Percentiles rank a stretch among this genome's conserved stretches.
Evolutionary conservation across 37 sponge, comb jelly and placozoan species (phyloP).

Genomic region (Trichoplax adhaerens): DNA sequence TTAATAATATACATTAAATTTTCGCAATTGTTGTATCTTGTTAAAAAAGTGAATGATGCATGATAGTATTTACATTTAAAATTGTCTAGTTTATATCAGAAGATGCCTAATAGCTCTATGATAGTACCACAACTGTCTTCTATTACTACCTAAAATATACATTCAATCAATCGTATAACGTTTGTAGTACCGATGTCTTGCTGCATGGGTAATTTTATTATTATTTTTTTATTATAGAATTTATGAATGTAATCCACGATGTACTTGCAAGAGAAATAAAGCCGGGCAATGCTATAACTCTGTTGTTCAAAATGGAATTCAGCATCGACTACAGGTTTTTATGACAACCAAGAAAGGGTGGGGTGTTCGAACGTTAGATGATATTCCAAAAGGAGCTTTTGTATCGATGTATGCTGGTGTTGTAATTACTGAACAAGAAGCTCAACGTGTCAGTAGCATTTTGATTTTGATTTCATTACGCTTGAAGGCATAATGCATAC

Average conservation of each 20-base stretch:
- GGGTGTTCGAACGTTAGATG: constrained; percentile 68
- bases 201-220: too few relatives aligned
- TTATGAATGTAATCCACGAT: constrained; percentile 67
- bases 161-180: background rate
- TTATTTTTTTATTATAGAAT: constrained; percentile 25
- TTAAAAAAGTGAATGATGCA: too few relatives aligned
- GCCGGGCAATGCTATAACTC: constrained; percentile 40
- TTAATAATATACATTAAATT: background rate
- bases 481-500: too few relatives aligned
- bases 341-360: constrained; percentile 57
- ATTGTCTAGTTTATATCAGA: too few relatives aligned
- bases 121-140: background rate
- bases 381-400: constrained; percentile 77
- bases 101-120: constrained; percentile 3
- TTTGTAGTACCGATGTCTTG: constrained; percentile 3
- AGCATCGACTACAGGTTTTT: constrained; percentile 54
- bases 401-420: constrained; percentile 59
- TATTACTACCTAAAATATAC: background rate
- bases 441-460: constrained; percentile 27
- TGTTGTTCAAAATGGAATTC: constrained; percentile 56
- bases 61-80: too few relatives aligned
- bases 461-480: background rate
- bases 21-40: background rate
- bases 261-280: constrained; percentile 26
- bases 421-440: constrained; percentile 42